Evolutionary conservation across 92 coral and sea anemone species (phyloP), one percentile per base, ranked within the genome.

Genomic region (Montipora capitata): DNA sequence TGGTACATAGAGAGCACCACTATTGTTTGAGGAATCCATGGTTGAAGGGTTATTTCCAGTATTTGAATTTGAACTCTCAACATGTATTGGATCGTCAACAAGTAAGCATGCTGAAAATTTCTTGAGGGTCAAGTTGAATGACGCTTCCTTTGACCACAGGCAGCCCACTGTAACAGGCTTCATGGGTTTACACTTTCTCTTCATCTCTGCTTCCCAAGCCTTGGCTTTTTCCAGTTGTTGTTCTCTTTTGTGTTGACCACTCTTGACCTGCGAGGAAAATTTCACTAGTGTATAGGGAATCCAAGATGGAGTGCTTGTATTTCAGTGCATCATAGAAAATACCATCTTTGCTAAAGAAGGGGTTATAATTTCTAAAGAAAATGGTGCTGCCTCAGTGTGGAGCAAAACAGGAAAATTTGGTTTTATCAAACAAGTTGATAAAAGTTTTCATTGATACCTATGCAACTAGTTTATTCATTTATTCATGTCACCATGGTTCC

Each of bases 171-270:
- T 84, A 8, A 97, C 82, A n/a, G 98, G 96, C 81, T 93, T 96
- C 94, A 94, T 88, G 0, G 99, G 98, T 68, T 96, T 96, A 88
- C 92, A 97, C 73, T 94, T 96, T 76, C 93, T 91, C 89, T 92
- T 97, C 77, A 97, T 83, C 54, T 91, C 98, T 12, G 96, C 95
- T 87, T 97, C 99, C 99, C 99, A 97, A 5, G 95, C 96, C 75
- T 97, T 97, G 6, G 92, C 98, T 88, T 97, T 97, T 41, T 98
- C 98, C 20, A 97, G 85, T 62, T 96, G 99, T 20, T 96, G 92
- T 41, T 94, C 92, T 79, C 88, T 70, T 78, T 83, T 93, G 54
- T 68, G 85, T 82, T 88, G 92, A 1, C 85, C 35, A 42, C 88
- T 86, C 2, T 6, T 16, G 10, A 56, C 80, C 93, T 88, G 41